A percentile compares a stretch with the other conserved stretches of the same genome.
Conservation (phyloP, 2,797 vertebrate species). For the Halcyon chelicuti region DNA sequence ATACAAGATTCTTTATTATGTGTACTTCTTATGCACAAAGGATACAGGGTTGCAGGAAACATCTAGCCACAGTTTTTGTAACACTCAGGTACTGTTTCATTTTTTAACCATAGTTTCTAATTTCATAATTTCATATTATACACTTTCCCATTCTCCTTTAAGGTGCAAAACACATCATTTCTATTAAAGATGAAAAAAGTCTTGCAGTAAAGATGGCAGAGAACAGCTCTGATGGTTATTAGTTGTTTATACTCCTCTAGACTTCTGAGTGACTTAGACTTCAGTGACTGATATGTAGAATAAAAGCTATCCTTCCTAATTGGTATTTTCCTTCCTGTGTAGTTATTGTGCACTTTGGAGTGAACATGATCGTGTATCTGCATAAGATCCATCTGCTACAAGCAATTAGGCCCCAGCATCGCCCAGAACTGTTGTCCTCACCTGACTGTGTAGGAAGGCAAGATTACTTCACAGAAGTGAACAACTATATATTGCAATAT, state of each 20-base stretch:
- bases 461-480: not conserved
- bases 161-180: not conserved
- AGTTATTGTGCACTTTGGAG: not conserved
- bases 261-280: not conserved
- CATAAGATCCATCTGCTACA: not conserved
- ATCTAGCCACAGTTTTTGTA: not conserved
- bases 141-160: not conserved
- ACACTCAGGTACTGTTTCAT: not conserved
- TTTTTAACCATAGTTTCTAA: not conserved
- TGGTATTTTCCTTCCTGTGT: not conserved
- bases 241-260: not conserved
- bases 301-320: not conserved
- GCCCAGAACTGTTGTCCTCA: not conserved
- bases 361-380: rapidly evolving
- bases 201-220: not conserved
- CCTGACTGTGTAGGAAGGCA: not conserved
- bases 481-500: not conserved
- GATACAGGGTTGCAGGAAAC: not conserved
- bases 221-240: not conserved
- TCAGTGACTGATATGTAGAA: not conserved
- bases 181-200: not conserved
- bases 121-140: not conserved
- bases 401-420: not conserved
- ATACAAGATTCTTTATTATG: not conserved
- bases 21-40: not conserved